A percentile compares a stretch with the other conserved stretches of the same genome.
These are phyloP conservation scores for Orchesella cincta DNA, from an alignment of 1,140 invertebrate species.

Conservation along the genomic window DNA sequence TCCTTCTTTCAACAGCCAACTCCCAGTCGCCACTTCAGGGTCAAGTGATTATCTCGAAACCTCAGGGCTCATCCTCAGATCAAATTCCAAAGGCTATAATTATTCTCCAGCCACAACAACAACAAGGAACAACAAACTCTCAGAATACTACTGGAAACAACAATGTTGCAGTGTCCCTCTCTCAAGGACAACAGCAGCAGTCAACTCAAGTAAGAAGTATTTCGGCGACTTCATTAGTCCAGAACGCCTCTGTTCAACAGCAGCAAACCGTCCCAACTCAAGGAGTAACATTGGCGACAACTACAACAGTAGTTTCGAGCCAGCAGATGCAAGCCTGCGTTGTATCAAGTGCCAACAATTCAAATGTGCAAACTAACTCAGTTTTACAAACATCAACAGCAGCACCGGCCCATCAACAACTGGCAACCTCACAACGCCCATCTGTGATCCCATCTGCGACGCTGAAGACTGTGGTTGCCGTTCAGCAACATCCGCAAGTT, in stretches of 20 bases:
- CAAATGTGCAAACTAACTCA: neutral
- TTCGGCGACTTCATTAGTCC: neutral
- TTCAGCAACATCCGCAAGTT: slow-evolving; percentile 57
- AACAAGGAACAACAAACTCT: neutral
- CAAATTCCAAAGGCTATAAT: slow-evolving; percentile 49
- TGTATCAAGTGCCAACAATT: no score
- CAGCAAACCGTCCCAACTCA: slow-evolving; percentile 15
- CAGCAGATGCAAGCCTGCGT: no score
- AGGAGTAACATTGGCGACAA: no score
- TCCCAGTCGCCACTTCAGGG: slow-evolving; percentile 44
- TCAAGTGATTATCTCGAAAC: slow-evolving; percentile 47
- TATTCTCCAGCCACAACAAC: slow-evolving; percentile 42
- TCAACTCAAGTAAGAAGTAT: neutral
- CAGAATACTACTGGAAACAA: neutral
- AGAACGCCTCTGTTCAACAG: neutral
- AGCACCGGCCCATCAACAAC: neutral
- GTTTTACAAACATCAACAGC: neutral
- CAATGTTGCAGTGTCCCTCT: neutral
- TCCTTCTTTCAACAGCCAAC: slow-evolving; percentile 41
- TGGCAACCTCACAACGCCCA: slow-evolving; percentile 1
- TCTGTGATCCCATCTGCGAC: slow-evolving; percentile 43
- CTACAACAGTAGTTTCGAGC: no score
- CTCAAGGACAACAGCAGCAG: neutral
- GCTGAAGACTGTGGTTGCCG: slow-evolving; percentile 20
- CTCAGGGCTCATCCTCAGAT: slow-evolving; percentile 34